A percentile compares a stretch with the other conserved stretches of the same genome.
Evolutionary conservation across 1,140 invertebrate genomes (phyloP).

Genomic region (Chionoecetes opilio): DNA sequence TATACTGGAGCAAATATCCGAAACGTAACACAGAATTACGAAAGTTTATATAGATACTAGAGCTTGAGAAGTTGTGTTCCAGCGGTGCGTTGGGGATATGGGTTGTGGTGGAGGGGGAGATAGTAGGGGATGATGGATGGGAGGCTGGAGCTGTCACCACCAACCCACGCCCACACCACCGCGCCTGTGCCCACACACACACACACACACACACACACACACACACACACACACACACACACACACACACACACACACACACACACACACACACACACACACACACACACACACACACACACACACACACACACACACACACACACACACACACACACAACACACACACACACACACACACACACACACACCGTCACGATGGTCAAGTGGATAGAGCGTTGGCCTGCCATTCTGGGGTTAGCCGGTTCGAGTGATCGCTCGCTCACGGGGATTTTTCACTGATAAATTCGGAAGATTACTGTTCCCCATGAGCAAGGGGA

Average conservation of each 20-base stretch:
- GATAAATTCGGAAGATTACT: too few species aligned
- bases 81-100: neutral
- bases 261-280: too few species aligned
- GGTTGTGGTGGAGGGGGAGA: neutral
- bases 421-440: too few species aligned
- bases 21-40: neutral
- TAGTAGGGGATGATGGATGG: neutral
- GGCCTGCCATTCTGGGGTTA: too few species aligned
- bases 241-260: neutral
- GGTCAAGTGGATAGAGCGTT: too few species aligned
- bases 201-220: neutral
- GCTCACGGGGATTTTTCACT: too few species aligned
- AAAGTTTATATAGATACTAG: conserved; percentile 22
- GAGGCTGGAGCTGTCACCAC: neutral
- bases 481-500: too few species aligned
- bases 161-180: neutral
- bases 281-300: too few species aligned
- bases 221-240: conserved; percentile 18
- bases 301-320: too few species aligned
- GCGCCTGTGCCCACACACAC: neutral
- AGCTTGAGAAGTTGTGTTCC: neutral
- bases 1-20: neutral
- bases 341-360: too few species aligned
- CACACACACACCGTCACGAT: too few species aligned
- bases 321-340: too few species aligned